Base-by-base conservation (phyloP, 2,888 invertebrate genomes). In the Homarus gammarus region DNA sequence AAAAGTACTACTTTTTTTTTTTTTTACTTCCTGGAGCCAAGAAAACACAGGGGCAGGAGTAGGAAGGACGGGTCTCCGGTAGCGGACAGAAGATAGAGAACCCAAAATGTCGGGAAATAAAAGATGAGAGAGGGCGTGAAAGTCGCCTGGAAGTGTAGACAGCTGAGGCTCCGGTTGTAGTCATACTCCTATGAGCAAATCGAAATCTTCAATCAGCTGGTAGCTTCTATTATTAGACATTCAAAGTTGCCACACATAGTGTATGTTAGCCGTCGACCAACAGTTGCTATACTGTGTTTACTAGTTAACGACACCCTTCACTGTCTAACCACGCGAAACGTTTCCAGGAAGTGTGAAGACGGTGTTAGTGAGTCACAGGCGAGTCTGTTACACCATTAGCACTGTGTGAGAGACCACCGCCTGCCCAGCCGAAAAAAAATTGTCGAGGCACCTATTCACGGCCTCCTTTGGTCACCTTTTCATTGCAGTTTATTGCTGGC, bases 321-420 rank as follows among this genome's bases (percentile, higher is more conserved):
- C 27, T 22, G 15, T 33, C 44, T 15, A 33, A 51, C 49, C 49
- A 27, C 27, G 77, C n/a, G 31, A 27, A 68, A 38, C 40, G 44
- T 82, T 82, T 82, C 64, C 81, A 79, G 79, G 56, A 51, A 79
- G 15, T n/a, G 56, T 56, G 44, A 44, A n/a, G 81, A 44, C 44
- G 5, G n/a, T n/a, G n/a, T n/a, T n/a, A n/a, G n/a, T n/a, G n/a
- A n/a, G n/a, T 8, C 44, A 44, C 44, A 44, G 81, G 3, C 22
- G 68, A 64, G 12, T 82, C 81, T 40, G 81, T 64, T 82, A 68
- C 68, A 82, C 64, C 81, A 82, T 82, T 82, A 82, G 81, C 44
- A 64, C 31, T 79, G 0, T 44, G 64, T 31, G 64, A 10, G 64
- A 68, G 81, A 38, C 81, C 38, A 44, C 81, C 81, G 64, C 38